Evolutionary conservation across 2,113 vertebrate species (phyloP).

Genomic region (Ondatra zibethicus): DNA sequence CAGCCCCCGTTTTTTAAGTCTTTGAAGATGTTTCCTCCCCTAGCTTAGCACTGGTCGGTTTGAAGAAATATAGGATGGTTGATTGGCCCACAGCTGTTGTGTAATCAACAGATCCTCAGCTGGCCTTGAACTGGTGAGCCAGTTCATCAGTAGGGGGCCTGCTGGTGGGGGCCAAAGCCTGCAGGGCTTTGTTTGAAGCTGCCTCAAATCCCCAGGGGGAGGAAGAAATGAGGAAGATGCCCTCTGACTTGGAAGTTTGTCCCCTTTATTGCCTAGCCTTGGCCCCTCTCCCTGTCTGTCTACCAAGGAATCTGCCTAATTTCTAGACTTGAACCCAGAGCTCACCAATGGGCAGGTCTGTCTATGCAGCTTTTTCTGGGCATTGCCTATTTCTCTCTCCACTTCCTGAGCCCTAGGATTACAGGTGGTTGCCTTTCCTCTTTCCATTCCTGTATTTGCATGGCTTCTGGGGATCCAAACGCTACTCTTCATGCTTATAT

Average conservation of each 20-base stretch:
- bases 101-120: neutral
- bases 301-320: neutral
- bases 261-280: neutral
- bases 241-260: fast-evolving
- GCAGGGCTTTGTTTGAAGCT: neutral
- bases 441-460: too few relatives aligned
- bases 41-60: neutral
- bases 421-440: neutral
- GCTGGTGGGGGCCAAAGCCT: neutral
- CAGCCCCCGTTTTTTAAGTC: neutral
- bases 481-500: neutral
- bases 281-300: neutral
- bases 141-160: neutral
- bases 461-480: neutral
- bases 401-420: neutral
- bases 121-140: neutral
- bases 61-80: neutral
- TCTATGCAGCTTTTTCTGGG: neutral
- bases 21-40: neutral
- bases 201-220: neutral
- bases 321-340: neutral
- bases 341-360: neutral
- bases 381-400: neutral
- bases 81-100: neutral
- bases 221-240: neutral